Base-by-base conservation (phyloP, 1,140 invertebrate species). In the Hetaerina americana region DNA sequence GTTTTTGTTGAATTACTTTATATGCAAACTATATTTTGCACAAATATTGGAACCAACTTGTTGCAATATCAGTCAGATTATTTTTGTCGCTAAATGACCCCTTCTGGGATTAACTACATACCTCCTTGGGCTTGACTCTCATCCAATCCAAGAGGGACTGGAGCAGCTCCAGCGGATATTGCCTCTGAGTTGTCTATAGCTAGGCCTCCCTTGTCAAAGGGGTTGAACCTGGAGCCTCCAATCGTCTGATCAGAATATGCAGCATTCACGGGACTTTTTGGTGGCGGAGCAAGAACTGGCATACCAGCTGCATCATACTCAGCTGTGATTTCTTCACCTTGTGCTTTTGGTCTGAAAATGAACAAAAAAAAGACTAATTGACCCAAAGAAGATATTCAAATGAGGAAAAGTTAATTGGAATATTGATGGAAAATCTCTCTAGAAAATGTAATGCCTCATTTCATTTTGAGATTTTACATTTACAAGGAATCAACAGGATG, bases 271-370 rank as follows among this genome's bases (percentile, higher is more conserved):
- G 82, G 83, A 75, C 81, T 86, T 80, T 82, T 82, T 66, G 88
- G 84, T 26, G 91, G 92, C 18, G 92, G 91, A n/a, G 91, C 91
- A 71, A 92, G 82, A 27, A 85, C 85, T 27, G 92, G 91, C 5
- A 90, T 86, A 0, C n/a, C 78, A 18, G 40, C 2, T 57, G 40
- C 10, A 15, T 73, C 75, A 12, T 72, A 10, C n/a, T n/a, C n/a
- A n/a, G n/a, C n/a, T n/a, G n/a, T n/a, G 27, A 80, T 76, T 69
- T 80, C 79, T 10, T 81, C 82, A 67, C 78, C 81, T 0, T 85
- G 85, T 78, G 88, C 40, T 57, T 66, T 49, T 1, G 27, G 29
- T 27, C 29, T 31, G 28, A 31, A 29, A 15, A 24, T 25, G 22
- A 31, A 71, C 5, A 26, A n/a, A 10, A 29, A 27, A 69, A 69